phyloP scores from a whole-genome alignment of 2,797 vertebrate species.

The Poeciliopsis presidionis region DNA sequence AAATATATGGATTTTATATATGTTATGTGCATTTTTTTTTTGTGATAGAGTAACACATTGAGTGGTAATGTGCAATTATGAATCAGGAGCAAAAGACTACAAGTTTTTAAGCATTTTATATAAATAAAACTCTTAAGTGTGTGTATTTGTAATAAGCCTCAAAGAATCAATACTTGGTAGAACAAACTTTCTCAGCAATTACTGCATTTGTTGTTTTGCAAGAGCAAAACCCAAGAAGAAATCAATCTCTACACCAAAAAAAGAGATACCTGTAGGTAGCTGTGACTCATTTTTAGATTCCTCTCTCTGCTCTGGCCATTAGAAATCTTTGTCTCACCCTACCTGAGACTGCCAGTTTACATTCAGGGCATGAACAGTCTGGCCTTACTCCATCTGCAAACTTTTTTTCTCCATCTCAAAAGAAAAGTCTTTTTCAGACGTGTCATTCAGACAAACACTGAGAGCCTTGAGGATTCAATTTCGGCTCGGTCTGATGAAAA shows the following conservation, averaged over 20 bases:
- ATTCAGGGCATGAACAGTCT: conserved; percentile 61
- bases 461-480: conserved; percentile 66
- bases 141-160: not conserved
- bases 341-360: conserved; percentile 24
- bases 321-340: not conserved
- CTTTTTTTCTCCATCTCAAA: conserved; percentile 17
- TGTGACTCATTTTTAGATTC: not conserved
- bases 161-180: not conserved
- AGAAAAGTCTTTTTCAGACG: conserved; percentile 26
- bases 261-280: not conserved
- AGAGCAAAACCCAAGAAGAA: not conserved
- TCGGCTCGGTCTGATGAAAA: conserved; percentile 59
- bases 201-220: not conserved
- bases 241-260: not conserved
- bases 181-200: not conserved
- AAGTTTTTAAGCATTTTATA: not conserved
- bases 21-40: not conserved
- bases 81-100: not conserved
- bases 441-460: conserved; percentile 58
- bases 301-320: not conserved
- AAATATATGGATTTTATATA: not conserved
- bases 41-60: not conserved
- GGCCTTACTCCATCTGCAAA: conserved; percentile 29
- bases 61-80: not conserved
- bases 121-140: not conserved